Base-by-base conservation (phyloP, 2,888 invertebrate species). In the Ectobius pallidus region DNA sequence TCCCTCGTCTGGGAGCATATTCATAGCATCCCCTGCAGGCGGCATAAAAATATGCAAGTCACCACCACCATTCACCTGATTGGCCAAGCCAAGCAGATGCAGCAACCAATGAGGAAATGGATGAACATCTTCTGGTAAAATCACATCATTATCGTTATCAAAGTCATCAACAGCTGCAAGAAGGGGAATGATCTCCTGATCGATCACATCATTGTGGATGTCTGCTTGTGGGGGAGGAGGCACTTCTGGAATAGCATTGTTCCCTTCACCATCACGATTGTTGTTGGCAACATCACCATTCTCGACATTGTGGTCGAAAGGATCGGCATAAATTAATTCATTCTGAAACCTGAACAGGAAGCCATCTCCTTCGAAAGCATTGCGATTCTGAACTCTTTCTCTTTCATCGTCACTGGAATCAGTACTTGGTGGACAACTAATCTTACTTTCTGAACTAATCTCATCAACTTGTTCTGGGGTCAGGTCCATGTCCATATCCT, bases 281-380 rank as follows among this genome's bases (percentile, higher is more conserved):
- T 86, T 86, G 77, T 86, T 86, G 2, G 84, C 86, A 39, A 86
- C 80, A 79, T 86, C 86, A 1, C 85, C 86, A 75, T 86, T 86
- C 79, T 86, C 85, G 1, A 85, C 84, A 65, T 82, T 77, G 22
- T 78, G 78, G 55, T 69, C 69, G n/a, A 77, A 73, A 27, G 78
- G 32, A 73, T 74, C 65, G 34, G n/a, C n/a, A 55, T 73, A 68
- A 65, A 72, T 42, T 20, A 70, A 30, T n/a, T 73, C 62, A 30
- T 70, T 61, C 2, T 49, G 71, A 7, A 71, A 32, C 1, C 34
- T 70, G n/a, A 62, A 67, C 34, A 65, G 27, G 11, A 44, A 72
- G 16, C 39, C 61, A 27, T 46, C 71, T n/a, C 68, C 58, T 22
- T 68, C 73, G 44, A 62, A 69, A 22, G 39, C 49, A 34, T 7